Evolutionary conservation across 92 coral and sea anemone genomes (phyloP), one percentile per base, ranked within the genome.

Genomic region (Diadumene lineata): DNA sequence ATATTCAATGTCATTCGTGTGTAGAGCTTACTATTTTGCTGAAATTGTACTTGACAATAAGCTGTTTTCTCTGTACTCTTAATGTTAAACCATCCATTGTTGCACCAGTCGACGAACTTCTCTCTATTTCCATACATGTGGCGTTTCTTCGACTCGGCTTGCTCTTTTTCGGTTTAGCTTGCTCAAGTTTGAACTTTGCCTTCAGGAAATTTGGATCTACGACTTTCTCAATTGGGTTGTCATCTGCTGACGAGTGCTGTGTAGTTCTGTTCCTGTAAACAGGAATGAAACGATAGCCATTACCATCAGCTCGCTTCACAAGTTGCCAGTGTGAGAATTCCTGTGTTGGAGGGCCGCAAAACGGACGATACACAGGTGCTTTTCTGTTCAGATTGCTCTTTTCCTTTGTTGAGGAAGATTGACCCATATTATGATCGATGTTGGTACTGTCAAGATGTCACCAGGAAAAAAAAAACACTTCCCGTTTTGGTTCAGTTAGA

Each of bases 301-400:
- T 30, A 8, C 68, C 43, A 1, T 53, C 8, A 23, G 24, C 58
- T 3, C n/a, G 68, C n/a, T 62, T 62, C 13, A 62, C 68, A 28
- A 62, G 68, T 43, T 62, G 68, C 68, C 68, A 62, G 68, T 62
- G 43, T 1, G 68, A 62, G 23, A 62, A 62, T 7, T 23, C 43
- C 15, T 28, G 43, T 16, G 11, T 6, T 62, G 68, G 68, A 16
- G 68, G 68, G 2, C 68, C 68, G 31, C 43, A 62, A 29, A 62
- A 62, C 1, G 68, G 68, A 6, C 68, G 38, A 22, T 62, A 62
- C 7, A 62, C 68, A 4, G 48, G 48, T 38, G 13, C 48, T 38
- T 38, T 38, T 38, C 48, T 6, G 6, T 13, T 38, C 7, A 13
- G 7, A 13, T 38, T 26, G 31, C 26, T 58, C 1, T 28, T 58